Base-by-base conservation (phyloP, 2,888 invertebrate species). In the Eulithis testata region DNA sequence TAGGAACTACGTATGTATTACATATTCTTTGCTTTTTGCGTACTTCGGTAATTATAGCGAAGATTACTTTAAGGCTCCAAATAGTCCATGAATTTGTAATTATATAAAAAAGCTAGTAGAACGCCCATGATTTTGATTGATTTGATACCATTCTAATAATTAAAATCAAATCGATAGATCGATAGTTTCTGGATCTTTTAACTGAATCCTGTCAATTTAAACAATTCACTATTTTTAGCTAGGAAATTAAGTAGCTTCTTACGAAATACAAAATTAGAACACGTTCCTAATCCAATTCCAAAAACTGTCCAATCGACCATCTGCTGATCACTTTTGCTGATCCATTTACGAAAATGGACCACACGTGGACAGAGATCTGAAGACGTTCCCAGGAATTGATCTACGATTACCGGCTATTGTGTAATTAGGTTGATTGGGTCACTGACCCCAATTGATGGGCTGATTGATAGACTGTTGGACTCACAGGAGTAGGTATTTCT, bases 401-500 rank as follows among this genome's bases (percentile, higher is more conserved):
- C 76, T 66, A 56, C 75, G 79, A 82, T 86, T 86, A 83, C 74
- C 40, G 70, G 72, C 81, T 84, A 88, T 88, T 87, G 84, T 77
- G 80, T 80, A 85, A 87, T 86, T 84, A 76, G 79, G 78, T 73
- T 77, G 76, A 75, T 76, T 72, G 65, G 65, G 66, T 69, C 65
- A 66, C 21, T 60, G 62, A 52, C 62, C 50, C 36, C 40, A 52
- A 60, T 51, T 52, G 56, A 61, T 63, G 37, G 47, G 31, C 11
- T 60, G 60, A 31, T 57, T 60, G 60, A 31, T 57, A 56, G 36
- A 12, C 67, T 59, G 51, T 56, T 64, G 37, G 51, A 63, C 66
- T 57, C 51, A 37, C 55, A 9, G 62, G 60, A 60, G 37, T 21
- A 40, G n/a, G n/a, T n/a, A n/a, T 9, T 40, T 31, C 31, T 31